Evolutionary conservation across 2,888 invertebrate genomes (phyloP).

Genomic region (Heliconius aoede): DNA sequence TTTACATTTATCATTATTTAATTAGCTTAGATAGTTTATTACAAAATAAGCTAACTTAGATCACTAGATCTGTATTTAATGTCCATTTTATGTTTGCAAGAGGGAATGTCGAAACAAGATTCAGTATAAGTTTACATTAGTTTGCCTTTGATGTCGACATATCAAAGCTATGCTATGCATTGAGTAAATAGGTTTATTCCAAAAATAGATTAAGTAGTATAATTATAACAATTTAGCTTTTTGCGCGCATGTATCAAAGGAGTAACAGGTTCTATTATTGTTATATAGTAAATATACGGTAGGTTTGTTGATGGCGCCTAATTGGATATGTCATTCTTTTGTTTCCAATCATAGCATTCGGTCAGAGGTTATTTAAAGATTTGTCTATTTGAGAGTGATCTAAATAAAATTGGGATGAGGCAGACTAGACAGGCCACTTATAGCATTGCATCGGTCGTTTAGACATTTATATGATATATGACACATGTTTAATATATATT

Average conservation of each 20-base stretch:
- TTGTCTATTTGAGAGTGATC: not conserved
- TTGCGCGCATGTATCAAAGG: not conserved
- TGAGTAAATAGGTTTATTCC: conserved; percentile 14
- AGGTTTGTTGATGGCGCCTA: not conserved
- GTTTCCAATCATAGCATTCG: not conserved
- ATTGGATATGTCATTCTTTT: conserved; percentile 5
- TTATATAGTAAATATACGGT: not conserved
- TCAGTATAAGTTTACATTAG: conserved; percentile 29
- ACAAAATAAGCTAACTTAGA: not conserved
- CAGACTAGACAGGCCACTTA: not conserved
- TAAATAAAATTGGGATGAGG: not conserved
- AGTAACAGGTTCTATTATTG: not conserved
- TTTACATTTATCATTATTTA: too few relatives aligned
- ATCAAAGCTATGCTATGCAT: conserved; percentile 26
- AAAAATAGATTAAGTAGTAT: not conserved
- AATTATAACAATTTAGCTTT: not conserved
- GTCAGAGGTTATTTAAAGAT: not conserved
- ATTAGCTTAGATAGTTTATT: not conserved
- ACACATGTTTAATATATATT: not conserved
- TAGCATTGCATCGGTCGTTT: not conserved
- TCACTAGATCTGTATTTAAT: conserved; percentile 10
- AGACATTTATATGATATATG: not conserved
- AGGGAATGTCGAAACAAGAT: conserved; percentile 10
- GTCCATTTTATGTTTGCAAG: conserved; percentile 14
- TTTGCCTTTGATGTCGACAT: conserved; percentile 30